Conservation (phyloP, 2,113 vertebrate species). For the Numenius arquata region DNA sequence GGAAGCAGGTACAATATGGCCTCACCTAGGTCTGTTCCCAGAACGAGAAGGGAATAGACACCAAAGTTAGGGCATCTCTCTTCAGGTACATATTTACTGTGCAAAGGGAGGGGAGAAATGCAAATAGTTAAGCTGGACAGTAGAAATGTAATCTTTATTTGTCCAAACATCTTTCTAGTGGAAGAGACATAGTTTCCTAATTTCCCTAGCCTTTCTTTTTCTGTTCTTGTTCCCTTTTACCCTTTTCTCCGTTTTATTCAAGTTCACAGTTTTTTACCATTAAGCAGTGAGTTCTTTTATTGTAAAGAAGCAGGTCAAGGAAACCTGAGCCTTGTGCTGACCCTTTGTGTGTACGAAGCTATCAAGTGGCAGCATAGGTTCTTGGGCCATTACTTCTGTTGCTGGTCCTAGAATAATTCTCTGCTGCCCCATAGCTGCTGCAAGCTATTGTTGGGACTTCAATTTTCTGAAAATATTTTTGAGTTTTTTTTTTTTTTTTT, state of each 20-base stretch:
- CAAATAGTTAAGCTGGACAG: background rate
- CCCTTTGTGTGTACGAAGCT: constrained; percentile 26
- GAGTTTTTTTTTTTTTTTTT: background rate
- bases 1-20: background rate
- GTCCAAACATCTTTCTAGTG: background rate
- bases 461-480: constrained; percentile 63
- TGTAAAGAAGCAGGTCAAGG: constrained; percentile 26
- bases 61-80: background rate
- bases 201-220: background rate
- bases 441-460: background rate
- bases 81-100: background rate
- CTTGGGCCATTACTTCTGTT: constrained; percentile 31
- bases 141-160: background rate
- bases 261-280: constrained; percentile 36
- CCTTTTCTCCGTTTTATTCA: background rate
- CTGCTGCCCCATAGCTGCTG: background rate
- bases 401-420: background rate
- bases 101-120: background rate
- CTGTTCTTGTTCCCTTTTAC: background rate
- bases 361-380: constrained; percentile 18
- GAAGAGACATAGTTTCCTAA: background rate
- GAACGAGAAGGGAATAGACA: background rate
- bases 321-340: constrained; percentile 19
- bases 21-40: background rate
- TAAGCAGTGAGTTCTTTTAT: constrained; percentile 25